These are phyloP conservation scores for Mastigias papua DNA, from an alignment of 30 jellyfish, hydroid and myxozoan species.

Conservation along the genomic window DNA sequence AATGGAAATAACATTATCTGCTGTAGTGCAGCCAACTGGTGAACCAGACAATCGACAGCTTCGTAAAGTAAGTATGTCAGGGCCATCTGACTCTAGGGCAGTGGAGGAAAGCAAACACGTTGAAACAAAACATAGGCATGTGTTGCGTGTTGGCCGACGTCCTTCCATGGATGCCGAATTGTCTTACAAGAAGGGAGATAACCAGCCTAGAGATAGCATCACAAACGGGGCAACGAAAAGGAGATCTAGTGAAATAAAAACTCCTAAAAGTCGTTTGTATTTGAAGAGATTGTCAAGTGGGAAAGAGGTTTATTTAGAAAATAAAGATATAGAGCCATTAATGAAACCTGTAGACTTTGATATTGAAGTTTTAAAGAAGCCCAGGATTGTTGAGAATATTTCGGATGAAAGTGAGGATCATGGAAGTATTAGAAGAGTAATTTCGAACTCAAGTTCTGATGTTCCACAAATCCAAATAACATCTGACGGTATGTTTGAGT, in stretches of 20 bases:
- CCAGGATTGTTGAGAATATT: constrained; percentile 34
- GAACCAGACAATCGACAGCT: constrained; percentile 6
- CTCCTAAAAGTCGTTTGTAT: background rate
- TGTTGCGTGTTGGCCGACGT: constrained; percentile 23
- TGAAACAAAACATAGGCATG: background rate
- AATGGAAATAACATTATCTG: constrained; percentile 60
- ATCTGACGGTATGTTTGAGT: background rate
- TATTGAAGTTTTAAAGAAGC: background rate
- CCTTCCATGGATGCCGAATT: constrained; percentile 3
- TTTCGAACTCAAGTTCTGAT: constrained; percentile 28
- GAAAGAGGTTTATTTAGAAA: constrained; percentile 22
- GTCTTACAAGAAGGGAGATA: background rate
- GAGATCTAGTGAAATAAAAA: background rate
- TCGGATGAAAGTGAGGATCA: constrained; percentile 19
- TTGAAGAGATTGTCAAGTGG: constrained; percentile 56
- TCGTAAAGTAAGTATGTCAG: constrained; percentile 55
- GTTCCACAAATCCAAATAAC: background rate
- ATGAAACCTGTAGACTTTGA: constrained; percentile 43
- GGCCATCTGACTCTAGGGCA: background rate
- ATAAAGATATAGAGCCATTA: constrained; percentile 15
- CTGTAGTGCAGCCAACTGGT: background rate
- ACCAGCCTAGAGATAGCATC: background rate
- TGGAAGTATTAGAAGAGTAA: constrained; percentile 38
- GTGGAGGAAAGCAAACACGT: background rate
- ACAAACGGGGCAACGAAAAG: constrained; percentile 14